phyloP scores from a whole-genome alignment of 2,888 invertebrate genomes.

The Ophion obscuratus region DNA sequence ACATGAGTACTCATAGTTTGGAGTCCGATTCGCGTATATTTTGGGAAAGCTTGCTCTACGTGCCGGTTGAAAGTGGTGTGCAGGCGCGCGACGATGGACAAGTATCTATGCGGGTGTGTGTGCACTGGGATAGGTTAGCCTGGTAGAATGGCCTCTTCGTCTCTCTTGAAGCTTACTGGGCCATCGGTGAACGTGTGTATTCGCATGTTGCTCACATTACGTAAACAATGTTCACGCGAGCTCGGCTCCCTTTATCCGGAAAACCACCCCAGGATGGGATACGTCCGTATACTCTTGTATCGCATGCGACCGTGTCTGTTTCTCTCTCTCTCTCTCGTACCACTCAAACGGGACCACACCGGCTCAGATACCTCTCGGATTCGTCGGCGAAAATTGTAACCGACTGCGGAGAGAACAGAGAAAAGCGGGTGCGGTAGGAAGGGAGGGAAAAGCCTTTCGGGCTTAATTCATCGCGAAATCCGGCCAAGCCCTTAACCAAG shows the following conservation, averaged over 20 bases:
- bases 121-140: conserved; percentile 4
- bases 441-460: background rate
- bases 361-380: conserved; percentile 13
- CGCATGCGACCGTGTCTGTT: background rate
- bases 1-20: conserved; percentile 53
- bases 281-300: conserved; percentile 12
- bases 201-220: conserved; percentile 62
- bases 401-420: background rate
- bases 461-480: conserved; percentile 53
- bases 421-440: background rate
- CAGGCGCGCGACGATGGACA: conserved; percentile 7
- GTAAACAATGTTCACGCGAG: conserved; percentile 62
- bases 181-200: conserved; percentile 58
- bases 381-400: conserved; percentile 15
- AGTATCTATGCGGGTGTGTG: conserved; percentile 5
- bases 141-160: conserved; percentile 32
- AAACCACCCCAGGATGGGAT: conserved; percentile 15
- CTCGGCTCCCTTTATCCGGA: conserved; percentile 54
- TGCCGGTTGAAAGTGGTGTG: conserved; percentile 23
- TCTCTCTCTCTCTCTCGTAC: background rate
- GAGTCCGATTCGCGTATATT: conserved; percentile 51
- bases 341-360: conserved; percentile 15
- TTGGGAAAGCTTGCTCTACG: conserved; percentile 22
- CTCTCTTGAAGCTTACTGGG: conserved; percentile 53
- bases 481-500: conserved; percentile 44